These are phyloP conservation scores for Ondatra zibethicus DNA, from an alignment of 2,113 vertebrate genomes.

Conservation along the genomic window DNA sequence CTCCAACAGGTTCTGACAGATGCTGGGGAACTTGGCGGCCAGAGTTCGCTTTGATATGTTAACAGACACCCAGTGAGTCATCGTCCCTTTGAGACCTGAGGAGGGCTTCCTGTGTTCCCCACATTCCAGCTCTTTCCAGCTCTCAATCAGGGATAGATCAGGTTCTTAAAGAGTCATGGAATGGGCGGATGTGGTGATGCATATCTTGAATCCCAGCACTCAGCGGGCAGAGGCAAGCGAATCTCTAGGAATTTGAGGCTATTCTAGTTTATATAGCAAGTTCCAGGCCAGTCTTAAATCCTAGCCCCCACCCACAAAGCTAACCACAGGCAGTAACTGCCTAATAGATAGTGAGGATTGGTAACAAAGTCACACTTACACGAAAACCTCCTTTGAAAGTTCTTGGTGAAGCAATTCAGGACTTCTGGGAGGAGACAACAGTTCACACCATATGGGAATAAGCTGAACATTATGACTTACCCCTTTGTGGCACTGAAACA, in stretches of 20 bases:
- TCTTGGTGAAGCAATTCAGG: not conserved
- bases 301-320: not conserved
- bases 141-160: not conserved
- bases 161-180: not conserved
- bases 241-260: not conserved
- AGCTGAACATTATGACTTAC: conserved; percentile 20
- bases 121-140: not conserved
- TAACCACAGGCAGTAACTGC: not conserved
- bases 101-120: not conserved
- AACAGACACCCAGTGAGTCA: not conserved
- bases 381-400: not conserved
- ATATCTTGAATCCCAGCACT: not conserved
- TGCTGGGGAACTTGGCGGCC: not conserved
- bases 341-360: conserved; percentile 20
- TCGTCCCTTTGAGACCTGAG: not conserved
- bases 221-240: not conserved
- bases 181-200: not conserved
- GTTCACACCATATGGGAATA: not conserved
- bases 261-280: not conserved
- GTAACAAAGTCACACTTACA: not conserved
- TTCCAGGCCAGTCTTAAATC: not conserved
- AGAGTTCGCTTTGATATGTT: too few relatives aligned
- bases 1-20: not conserved
- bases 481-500: not conserved
- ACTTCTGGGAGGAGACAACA: not conserved